Conservation (phyloP, 2,113 vertebrate genomes). For the Callospermophilus lateralis region DNA sequence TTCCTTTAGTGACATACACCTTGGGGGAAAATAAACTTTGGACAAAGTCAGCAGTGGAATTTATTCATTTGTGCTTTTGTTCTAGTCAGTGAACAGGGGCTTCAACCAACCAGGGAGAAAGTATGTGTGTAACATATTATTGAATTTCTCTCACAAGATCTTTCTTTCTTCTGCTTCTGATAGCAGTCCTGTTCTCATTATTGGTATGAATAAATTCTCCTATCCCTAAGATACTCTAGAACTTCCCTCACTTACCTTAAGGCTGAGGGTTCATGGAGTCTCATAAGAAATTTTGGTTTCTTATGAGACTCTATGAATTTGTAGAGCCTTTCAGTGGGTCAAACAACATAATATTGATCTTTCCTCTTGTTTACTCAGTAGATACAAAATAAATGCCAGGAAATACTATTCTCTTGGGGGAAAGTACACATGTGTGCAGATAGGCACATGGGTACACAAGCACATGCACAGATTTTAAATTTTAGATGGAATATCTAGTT, state of each 20-base stretch:
- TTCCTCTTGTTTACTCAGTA: slow-evolving; percentile 13
- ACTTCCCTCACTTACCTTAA: background rate
- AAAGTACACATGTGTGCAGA: background rate
- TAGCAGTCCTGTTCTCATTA: background rate
- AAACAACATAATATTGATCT: background rate
- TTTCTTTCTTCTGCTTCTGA: background rate
- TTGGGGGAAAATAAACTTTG: background rate
- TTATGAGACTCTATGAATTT: too few species aligned
- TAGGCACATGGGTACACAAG: background rate
- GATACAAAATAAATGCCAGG: slow-evolving; percentile 37
- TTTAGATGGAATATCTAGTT: slow-evolving; percentile 29
- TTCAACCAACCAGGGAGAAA: background rate
- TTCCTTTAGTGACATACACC: background rate
- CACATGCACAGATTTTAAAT: background rate
- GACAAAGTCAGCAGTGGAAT: background rate
- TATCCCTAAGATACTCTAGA: background rate
- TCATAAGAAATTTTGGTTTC: background rate
- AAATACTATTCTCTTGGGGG: background rate
- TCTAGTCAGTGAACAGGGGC: background rate
- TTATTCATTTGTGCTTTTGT: background rate
- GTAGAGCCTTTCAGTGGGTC: background rate
- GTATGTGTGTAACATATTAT: background rate
- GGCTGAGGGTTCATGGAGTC: background rate
- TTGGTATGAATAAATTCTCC: background rate
- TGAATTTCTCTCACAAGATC: background rate